Evolutionary conservation across 2,113 vertebrate genomes (phyloP).

Genomic region (Brachyhypopomus occidentalis): DNA sequence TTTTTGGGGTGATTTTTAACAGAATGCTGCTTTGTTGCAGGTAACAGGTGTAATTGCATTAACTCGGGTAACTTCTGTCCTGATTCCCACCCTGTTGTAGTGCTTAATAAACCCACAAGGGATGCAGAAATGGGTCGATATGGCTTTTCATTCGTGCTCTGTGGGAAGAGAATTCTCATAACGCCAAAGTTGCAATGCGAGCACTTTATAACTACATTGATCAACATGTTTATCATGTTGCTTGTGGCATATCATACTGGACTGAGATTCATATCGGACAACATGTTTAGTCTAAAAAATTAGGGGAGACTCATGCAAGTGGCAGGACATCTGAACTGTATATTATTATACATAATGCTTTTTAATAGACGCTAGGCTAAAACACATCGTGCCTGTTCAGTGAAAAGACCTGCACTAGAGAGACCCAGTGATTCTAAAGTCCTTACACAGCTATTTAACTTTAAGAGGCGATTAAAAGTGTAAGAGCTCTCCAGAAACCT

Average conservation of each 20-base stretch:
- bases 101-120: not conserved
- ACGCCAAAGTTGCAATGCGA: not conserved
- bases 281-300: not conserved
- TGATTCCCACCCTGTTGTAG: no score
- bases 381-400: conserved; percentile 21
- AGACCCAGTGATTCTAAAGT: conserved; percentile 12
- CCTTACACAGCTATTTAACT: conserved; percentile 13
- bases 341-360: not conserved
- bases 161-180: not conserved
- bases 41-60: not conserved
- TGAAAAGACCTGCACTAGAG: conserved; percentile 11
- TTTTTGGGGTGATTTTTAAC: not conserved
- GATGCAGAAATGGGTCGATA: not conserved
- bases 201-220: not conserved
- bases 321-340: not conserved
- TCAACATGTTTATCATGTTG: not conserved
- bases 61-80: not conserved
- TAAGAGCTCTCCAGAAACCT: not conserved
- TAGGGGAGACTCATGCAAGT: not conserved
- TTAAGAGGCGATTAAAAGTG: conserved; percentile 23
- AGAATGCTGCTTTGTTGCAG: not conserved
- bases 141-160: not conserved
- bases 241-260: not conserved
- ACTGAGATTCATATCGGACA: no score
- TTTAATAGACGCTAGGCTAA: not conserved